A percentile compares a stretch with the other conserved stretches of the same genome.
These are phyloP conservation scores for Lasioglossum albipes DNA, from an alignment of 1,140 invertebrate genomes.

Conservation along the genomic window DNA sequence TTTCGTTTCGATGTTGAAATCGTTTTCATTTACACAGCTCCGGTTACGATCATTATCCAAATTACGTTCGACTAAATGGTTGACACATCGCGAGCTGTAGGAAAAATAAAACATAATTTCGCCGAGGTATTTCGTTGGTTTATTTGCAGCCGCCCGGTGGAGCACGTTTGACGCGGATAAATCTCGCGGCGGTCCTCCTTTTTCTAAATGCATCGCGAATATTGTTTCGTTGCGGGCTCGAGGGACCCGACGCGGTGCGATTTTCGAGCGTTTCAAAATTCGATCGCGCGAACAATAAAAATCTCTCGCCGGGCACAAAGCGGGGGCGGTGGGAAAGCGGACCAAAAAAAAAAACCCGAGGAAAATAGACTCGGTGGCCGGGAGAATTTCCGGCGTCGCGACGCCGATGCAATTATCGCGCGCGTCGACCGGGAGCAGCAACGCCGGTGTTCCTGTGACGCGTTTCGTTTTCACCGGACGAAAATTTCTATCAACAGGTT, in stretches of 20 bases:
- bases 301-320: background rate
- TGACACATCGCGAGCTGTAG: too few species aligned
- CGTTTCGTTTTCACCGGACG: slow-evolving; percentile 49
- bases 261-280: background rate
- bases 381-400: slow-evolving; percentile 3
- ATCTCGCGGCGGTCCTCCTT: too few species aligned
- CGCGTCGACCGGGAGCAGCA: slow-evolving; percentile 7
- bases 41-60: too few species aligned
- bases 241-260: too few species aligned
- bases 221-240: too few species aligned
- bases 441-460: slow-evolving; percentile 5
- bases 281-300: background rate
- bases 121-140: too few species aligned
- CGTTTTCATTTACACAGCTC: too few species aligned
- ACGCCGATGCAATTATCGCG: slow-evolving; percentile 51
- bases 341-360: background rate
- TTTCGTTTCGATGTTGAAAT: too few species aligned
- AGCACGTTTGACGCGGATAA: too few species aligned
- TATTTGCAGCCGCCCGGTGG: too few species aligned
- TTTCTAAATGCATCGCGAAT: background rate
- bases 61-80: too few species aligned
- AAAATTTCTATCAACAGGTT: slow-evolving; percentile 73
- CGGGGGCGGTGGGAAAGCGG: background rate
- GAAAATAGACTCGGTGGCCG: background rate
- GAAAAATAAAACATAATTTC: too few species aligned